phyloP scores from a whole-genome alignment of 2,888 invertebrate genomes.

The Aricia artaxerxes region DNA sequence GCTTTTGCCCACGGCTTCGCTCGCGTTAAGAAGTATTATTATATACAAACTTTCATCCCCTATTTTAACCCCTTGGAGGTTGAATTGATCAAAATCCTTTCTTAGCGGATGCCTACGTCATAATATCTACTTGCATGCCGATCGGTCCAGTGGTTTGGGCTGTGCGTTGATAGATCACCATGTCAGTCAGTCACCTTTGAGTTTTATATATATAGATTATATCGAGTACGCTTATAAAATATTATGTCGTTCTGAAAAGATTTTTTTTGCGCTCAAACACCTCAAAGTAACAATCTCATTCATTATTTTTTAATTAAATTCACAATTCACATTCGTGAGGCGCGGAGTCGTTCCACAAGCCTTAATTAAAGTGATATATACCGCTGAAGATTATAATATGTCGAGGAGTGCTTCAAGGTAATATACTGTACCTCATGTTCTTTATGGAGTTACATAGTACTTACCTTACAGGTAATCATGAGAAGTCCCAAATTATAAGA shows the following conservation, averaged over 20 bases:
- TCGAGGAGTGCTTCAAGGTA: constrained; percentile 35
- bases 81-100: too few relatives aligned
- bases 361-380: constrained; percentile 46
- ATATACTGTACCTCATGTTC: constrained; percentile 33
- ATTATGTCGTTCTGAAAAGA: background rate
- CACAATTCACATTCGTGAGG: constrained; percentile 41
- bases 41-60: too few relatives aligned
- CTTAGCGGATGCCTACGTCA: too few relatives aligned
- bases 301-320: constrained; percentile 53
- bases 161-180: too few relatives aligned
- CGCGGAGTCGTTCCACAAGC: constrained; percentile 36
- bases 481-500: background rate
- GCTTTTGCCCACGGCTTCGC: too few relatives aligned
- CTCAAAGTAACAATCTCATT: constrained; percentile 38
- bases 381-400: constrained; percentile 32
- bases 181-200: too few relatives aligned
- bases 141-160: too few relatives aligned
- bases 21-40: too few relatives aligned
- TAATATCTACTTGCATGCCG: too few relatives aligned
- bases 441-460: background rate
- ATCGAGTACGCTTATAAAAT: background rate
- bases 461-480: background rate
- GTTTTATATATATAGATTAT: background rate
- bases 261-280: constrained; percentile 14
- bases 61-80: too few relatives aligned